These are phyloP conservation scores for Acrocephalus arundinaceus DNA, from an alignment of 2,113 vertebrate genomes.

Conservation along the genomic window DNA sequence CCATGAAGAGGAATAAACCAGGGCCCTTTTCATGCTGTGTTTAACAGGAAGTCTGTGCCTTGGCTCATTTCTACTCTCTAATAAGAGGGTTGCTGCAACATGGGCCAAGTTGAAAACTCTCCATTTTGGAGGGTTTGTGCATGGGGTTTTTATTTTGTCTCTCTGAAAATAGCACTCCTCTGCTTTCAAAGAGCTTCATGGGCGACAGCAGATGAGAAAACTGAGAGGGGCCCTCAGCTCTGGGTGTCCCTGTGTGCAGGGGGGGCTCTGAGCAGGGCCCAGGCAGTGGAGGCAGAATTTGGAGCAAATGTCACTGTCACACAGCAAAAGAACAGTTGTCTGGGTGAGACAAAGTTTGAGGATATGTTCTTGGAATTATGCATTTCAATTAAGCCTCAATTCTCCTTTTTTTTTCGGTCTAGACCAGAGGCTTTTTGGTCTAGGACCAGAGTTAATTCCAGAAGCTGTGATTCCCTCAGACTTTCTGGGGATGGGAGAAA, in stretches of 20 bases:
- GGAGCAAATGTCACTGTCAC: neutral
- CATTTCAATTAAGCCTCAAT: neutral
- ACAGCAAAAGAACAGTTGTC: neutral
- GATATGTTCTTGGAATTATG: neutral
- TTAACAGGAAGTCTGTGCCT: neutral
- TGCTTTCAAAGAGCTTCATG: neutral
- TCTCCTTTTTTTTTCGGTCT: too few species aligned
- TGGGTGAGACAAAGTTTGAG: neutral
- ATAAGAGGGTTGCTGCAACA: neutral
- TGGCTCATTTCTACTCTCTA: neutral
- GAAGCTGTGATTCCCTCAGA: neutral
- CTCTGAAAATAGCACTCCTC: neutral
- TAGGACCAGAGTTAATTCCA: neutral
- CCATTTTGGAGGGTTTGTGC: neutral
- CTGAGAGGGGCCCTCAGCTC: neutral
- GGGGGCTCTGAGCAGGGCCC: neutral
- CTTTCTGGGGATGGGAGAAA: neutral
- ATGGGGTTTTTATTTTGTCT: neutral
- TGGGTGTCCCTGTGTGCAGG: neutral
- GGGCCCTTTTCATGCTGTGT: neutral
- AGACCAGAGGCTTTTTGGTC: too few species aligned
- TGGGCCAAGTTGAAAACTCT: neutral
- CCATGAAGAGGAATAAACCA: neutral
- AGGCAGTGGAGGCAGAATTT: neutral
- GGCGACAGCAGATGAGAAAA: neutral